Evolutionary conservation across 2,888 invertebrate genomes (phyloP), one percentile per base, ranked within the genome.

Genomic region (Piscicola geometra): DNA sequence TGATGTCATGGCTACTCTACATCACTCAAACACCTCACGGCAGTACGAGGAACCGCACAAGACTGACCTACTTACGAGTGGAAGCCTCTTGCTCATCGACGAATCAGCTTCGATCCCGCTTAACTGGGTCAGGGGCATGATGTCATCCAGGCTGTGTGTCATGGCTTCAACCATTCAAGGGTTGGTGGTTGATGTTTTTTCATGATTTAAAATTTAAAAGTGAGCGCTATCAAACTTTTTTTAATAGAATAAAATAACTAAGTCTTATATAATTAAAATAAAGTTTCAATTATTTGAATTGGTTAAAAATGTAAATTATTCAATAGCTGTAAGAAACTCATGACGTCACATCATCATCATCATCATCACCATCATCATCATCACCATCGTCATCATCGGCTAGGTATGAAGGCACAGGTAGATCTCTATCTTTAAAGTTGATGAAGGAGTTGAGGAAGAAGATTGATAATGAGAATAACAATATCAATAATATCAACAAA

Each of bases 101-200:
- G 99, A 99, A 86, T 99, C 99, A 0, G 99, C 99, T 0, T 99
- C 99, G 5, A 99, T 99, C 80, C 99, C 99, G 0, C 87, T 99
- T 76, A 92, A 93, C 0, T 90, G 93, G 81, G 96, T 99, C 0
- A 92, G 93, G 80, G 89, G 90, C 1, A 91, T 97, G 85, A 88
- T 93, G 76, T 92, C 92, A 0, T 94, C 96, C 0, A 96, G 96
- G 82, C 88, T 98, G 47, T 92, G 94, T 18, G 93, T 99, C 83
- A 89, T 99, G 83, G 91, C 99, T 0, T 99, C 98, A 0, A 99
- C 99, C 0, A 93, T 98, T 60, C 93, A 96, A 82, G 98, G 99
- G 84, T 90, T 33, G 18, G 60, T 66, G 30, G 21, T 32, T 32
- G 15, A n/a, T n/a, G n/a, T n/a, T n/a, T n/a, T n/a, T n/a, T n/a